phyloP scores from a whole-genome alignment of 2,888 invertebrate species.

The Fabriciana adippe region DNA sequence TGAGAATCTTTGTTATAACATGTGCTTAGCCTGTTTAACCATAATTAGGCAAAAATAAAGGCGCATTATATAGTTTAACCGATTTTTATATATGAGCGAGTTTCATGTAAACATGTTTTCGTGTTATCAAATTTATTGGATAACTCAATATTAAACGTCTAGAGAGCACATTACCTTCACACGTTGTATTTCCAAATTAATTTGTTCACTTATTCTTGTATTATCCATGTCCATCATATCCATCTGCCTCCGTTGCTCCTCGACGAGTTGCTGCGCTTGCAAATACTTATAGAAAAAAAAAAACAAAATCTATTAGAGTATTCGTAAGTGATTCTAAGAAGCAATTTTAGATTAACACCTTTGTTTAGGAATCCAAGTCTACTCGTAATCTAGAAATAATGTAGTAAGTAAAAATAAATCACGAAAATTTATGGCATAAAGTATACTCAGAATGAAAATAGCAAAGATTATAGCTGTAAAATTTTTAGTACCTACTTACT shows the following conservation, averaged over 20 bases:
- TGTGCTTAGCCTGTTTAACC: no score
- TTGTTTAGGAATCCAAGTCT: no score
- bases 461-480: no score
- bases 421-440: neutral
- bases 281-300: slow-evolving; percentile 66
- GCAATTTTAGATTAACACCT: neutral
- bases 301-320: neutral
- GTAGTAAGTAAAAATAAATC: neutral
- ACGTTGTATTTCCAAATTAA: slow-evolving; percentile 86
- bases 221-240: slow-evolving; percentile 88
- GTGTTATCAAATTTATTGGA: no score
- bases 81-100: neutral
- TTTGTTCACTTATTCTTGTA: slow-evolving; percentile 86
- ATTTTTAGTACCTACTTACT: no score
- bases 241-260: slow-evolving; percentile 86
- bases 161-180: slow-evolving; percentile 77
- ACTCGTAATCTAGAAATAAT: no score
- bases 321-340: neutral
- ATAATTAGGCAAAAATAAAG: no score
- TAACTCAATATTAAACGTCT: no score
- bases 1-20: no score
- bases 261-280: slow-evolving; percentile 86
- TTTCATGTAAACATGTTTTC: no score
- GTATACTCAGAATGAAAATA: no score
- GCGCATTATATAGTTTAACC: no score